Base-by-base conservation (phyloP, 1,140 invertebrate species). In the Wasmannia auropunctata region DNA sequence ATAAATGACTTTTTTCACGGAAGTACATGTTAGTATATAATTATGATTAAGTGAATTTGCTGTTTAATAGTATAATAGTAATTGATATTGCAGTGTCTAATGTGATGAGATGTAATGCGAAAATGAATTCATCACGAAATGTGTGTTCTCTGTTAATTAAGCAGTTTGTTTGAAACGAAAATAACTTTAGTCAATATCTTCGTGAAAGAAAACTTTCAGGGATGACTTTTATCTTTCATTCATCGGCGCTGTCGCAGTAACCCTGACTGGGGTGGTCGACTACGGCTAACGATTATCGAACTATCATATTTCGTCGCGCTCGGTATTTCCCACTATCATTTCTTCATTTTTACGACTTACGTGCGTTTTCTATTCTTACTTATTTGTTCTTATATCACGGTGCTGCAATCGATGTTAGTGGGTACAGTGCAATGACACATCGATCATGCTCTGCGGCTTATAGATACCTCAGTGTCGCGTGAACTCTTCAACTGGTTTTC, bases 391-490 rank as follows among this genome's bases (percentile, higher is more conserved):
- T 22, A 22, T 31, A 62, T 31, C 75, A 37, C 34, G 0, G 14
- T 22, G 22, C 3, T 14, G 14, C 11, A 81, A 85, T 91, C 84
- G 79, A 91, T 88, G 76, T 85, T 85, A 58, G 49, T 85, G 74
- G 28, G 84, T 84, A 63, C 67, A 34, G 88, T 83, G 86, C 90
- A 91, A 89, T 88, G 90, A 91, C 90, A 91, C 54, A 90, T 88
- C 74, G 88, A 91, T 85, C 72, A 81, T 65, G 28, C 6, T 14
- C 37, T 11, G n/a, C 11, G 70, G 28, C 40, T 83, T 72, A 67
- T 67, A 51, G 31, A 28, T 70, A 43, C 70, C 51, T 72, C 16
- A 1, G 28, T 49, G 43, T 72, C 40, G 14, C 43, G 51, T 58
- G 28, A 74, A 34, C 67, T 58, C 25, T 40, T 81, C 7, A 25